phyloP scores from a whole-genome alignment of 1,140 invertebrate genomes.

The Archivesica marissinica region DNA sequence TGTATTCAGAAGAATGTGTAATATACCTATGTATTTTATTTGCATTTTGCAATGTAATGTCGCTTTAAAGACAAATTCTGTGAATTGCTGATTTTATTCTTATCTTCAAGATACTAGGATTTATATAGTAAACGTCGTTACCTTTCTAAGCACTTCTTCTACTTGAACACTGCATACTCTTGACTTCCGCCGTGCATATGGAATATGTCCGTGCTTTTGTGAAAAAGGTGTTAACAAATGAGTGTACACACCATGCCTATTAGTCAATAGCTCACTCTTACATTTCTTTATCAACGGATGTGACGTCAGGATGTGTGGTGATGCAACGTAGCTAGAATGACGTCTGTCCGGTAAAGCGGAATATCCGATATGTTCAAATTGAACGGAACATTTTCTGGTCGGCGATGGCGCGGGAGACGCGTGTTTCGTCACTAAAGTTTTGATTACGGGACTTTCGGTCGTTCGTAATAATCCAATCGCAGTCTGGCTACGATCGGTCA shows the following conservation, averaged over 20 bases:
- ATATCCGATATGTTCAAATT: background rate
- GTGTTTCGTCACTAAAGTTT: conserved; percentile 9
- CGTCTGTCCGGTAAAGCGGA: background rate
- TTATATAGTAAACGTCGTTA: too few species aligned
- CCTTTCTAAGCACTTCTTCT: conserved; percentile 16
- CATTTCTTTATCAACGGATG: background rate
- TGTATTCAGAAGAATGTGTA: too few species aligned
- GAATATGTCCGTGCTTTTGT: background rate
- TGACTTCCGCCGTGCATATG: background rate
- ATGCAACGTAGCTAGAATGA: background rate
- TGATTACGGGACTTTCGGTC: background rate
- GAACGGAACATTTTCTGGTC: background rate
- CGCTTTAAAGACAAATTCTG: too few species aligned
- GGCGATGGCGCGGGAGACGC: conserved; percentile 16
- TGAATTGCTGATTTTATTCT: too few species aligned
- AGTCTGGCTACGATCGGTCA: conserved; percentile 8
- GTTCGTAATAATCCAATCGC: conserved; percentile 26
- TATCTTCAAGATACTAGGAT: too few species aligned
- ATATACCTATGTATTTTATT: too few species aligned
- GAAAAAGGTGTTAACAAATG: background rate
- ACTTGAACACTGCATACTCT: background rate
- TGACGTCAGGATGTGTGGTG: background rate
- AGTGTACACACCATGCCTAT: background rate
- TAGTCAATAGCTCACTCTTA: background rate
- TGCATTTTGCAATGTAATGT: too few species aligned